Evolutionary conservation across 2,113 vertebrate genomes (phyloP).

Genomic region (Enhydra lutris): DNA sequence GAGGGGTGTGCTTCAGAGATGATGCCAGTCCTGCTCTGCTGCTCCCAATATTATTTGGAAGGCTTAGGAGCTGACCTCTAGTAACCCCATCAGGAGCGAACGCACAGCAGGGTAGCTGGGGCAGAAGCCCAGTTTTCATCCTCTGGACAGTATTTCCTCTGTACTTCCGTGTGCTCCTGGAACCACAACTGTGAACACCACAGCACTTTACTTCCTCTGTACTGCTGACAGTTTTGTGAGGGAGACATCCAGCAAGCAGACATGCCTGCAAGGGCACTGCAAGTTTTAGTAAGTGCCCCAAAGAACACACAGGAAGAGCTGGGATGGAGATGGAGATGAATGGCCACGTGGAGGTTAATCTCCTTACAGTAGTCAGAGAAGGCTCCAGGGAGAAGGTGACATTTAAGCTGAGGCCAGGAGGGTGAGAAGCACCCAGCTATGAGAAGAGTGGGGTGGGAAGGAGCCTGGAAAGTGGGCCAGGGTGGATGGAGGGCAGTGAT

Average conservation of each 20-base stretch:
- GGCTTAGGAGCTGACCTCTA: background rate
- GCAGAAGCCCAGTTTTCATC: background rate
- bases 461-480: background rate
- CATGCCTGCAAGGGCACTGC: background rate
- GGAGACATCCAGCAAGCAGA: background rate
- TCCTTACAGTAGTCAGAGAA: background rate
- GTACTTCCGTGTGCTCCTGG: background rate
- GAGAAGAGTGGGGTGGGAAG: background rate
- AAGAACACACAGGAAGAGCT: background rate
- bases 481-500: background rate
- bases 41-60: background rate
- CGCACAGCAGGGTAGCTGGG: background rate
- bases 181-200: background rate
- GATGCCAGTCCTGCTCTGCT: background rate
- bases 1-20: background rate
- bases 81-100: background rate
- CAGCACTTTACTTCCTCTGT: background rate
- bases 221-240: background rate
- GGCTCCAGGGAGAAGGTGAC: background rate
- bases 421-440: background rate
- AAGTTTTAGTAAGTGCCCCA: background rate
- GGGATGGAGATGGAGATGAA: background rate
- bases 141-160: background rate
- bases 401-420: background rate
- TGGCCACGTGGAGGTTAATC: background rate